These are phyloP conservation scores for Spodoptera littoralis DNA, from an alignment of 2,888 invertebrate genomes.

Conservation along the genomic window DNA sequence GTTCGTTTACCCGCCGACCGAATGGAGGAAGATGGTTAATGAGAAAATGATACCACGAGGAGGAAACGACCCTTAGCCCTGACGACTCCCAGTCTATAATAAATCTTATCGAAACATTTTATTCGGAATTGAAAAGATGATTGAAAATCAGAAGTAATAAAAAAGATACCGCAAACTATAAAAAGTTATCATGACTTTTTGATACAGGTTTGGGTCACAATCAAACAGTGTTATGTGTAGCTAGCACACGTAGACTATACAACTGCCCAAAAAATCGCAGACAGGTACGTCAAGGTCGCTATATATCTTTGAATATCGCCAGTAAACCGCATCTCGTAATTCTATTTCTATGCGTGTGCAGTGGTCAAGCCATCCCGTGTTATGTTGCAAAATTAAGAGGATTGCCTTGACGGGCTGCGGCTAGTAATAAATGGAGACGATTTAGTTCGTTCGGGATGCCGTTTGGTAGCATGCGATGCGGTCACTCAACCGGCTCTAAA, in stretches of 20 bases:
- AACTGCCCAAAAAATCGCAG: constrained; percentile 40
- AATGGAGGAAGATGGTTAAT: constrained; percentile 57
- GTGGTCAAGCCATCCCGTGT: constrained; percentile 69
- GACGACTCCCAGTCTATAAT: constrained; percentile 52
- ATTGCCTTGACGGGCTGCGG: constrained; percentile 63
- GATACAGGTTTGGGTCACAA: constrained; percentile 7
- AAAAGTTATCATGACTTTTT: constrained; percentile 15
- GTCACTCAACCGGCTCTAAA: constrained; percentile 83
- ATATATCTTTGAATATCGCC: constrained; percentile 61
- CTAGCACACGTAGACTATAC: constrained; percentile 35
- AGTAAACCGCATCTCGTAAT: constrained; percentile 63
- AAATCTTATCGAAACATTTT: constrained; percentile 60
- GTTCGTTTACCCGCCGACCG: constrained; percentile 57
- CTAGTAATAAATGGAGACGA: constrained; percentile 67
- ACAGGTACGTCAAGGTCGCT: constrained; percentile 62
- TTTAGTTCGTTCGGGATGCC: constrained; percentile 74
- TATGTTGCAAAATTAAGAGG: constrained; percentile 73
- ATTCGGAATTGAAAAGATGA: constrained; percentile 54
- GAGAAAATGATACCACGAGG: constrained; percentile 60
- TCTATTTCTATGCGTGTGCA: constrained; percentile 68
- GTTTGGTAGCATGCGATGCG: constrained; percentile 80
- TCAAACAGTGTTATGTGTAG: constrained; percentile 19
- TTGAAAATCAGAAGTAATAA: constrained; percentile 45
- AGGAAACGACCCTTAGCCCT: constrained; percentile 59
- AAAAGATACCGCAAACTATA: constrained; percentile 13